phyloP scores from a whole-genome alignment of 2,113 vertebrate species.

The Porphyrio hochstetteri region DNA sequence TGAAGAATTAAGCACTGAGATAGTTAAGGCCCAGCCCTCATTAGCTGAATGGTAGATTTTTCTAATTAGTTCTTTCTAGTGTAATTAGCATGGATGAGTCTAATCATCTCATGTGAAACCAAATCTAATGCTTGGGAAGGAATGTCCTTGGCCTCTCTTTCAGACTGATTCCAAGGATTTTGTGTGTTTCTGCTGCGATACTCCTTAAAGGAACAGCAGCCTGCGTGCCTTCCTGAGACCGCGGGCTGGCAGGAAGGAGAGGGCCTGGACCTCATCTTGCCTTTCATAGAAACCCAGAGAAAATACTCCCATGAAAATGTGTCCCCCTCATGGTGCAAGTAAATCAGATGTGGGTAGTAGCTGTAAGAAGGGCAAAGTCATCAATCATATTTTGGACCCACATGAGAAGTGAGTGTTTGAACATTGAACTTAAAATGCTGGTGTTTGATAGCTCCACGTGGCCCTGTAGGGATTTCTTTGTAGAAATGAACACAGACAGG shows the following conservation, averaged over 20 bases:
- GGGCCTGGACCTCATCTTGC: not conserved
- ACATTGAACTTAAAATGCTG: not conserved
- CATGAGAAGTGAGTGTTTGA: not conserved
- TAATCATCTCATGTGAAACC: slow-evolving; percentile 98
- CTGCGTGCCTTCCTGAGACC: not conserved
- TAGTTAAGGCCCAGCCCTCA: slow-evolving; percentile 91
- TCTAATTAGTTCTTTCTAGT: slow-evolving; percentile 97
- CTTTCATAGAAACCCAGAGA: not conserved
- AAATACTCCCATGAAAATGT: not conserved
- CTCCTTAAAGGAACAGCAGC: slow-evolving; percentile 56
- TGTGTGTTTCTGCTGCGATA: slow-evolving; percentile 46
- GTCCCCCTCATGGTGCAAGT: not conserved
- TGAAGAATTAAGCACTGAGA: slow-evolving; percentile 85
- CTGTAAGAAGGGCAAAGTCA: not conserved
- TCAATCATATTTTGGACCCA: not conserved
- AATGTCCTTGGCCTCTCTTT: slow-evolving; percentile 95
- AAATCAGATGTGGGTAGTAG: not conserved
- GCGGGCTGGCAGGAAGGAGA: not conserved
- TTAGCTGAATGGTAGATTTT: slow-evolving; percentile 94
- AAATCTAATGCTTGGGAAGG: slow-evolving; percentile 91
- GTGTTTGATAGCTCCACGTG: not conserved
- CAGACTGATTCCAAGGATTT: slow-evolving; percentile 75
- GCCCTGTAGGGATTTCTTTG: not conserved
- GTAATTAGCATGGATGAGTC: slow-evolving; percentile 94
- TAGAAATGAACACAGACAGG: not conserved